Evolutionary conservation across 1,140 invertebrate species (phyloP), one percentile per base, ranked within the genome.

Genomic region (Platyscapa corneri): DNA sequence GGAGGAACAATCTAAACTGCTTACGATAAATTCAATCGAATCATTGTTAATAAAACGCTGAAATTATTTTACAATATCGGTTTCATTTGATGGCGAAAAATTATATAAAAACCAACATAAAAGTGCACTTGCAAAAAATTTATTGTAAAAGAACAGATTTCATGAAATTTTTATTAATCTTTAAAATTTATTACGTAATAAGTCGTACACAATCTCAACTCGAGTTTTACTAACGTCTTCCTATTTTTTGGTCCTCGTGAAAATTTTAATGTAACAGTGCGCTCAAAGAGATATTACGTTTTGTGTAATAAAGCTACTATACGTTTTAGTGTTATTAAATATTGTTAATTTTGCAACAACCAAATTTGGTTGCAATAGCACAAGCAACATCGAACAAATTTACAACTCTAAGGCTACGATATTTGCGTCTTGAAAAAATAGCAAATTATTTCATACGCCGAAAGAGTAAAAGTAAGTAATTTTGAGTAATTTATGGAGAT

Each of bases 161-260:
- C 37, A 32, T 72, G 67, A 72, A 39, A 72, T 72, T 20, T 72
- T 72, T 72, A 72, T 72, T 72, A 72, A 72, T 34, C 67, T 72
- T 72, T 72, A 39, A 72, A 72, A 72, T 37, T 72, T 32, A 72
- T 37, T 37, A 7, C 32, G 1, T 34, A 70, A 34, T 39, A 39
- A 72, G 34, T 23, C 37, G 7, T 23, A 72, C 32, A 72, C 6
- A 72, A 72, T 39, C 32, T 72, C 39, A 34, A 6, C 12, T 39
- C 20, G 67, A 39, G 18, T 72, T 72, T 37, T 72, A 72, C 37
- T 39, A 39, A 23, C n/a, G 18, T 27, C 39, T 7, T 72, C 65
- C 1, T n/a, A 65, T 65, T 65, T 65, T 18, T 30, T 14, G 5
- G 3, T 8, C 30, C 27, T 27, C 12, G n/a, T 64, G 27, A n/a